Percentiles rank a stretch among this genome's conserved stretches.
phyloP scores from a whole-genome alignment of 2,797 vertebrate species.

The Eulemur rubriventer region DNA sequence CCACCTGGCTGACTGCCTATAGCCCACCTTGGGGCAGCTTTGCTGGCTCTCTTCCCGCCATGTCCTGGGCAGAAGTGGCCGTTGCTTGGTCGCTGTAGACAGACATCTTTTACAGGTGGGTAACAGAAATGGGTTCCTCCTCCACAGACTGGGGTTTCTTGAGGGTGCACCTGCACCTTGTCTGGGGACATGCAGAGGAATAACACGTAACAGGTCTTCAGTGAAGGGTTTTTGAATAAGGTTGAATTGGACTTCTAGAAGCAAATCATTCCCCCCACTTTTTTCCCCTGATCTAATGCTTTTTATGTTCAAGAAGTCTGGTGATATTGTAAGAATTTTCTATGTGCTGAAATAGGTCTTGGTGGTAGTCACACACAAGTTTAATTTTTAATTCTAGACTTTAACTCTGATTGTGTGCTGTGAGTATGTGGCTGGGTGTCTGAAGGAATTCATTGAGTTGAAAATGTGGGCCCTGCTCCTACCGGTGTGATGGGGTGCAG shows the following conservation, averaged over 20 bases:
- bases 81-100: fast-evolving
- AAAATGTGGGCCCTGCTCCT: background rate
- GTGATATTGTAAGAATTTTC: background rate
- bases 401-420: background rate
- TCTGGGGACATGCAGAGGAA: background rate
- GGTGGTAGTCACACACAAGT: background rate
- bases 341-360: background rate
- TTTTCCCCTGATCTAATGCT: background rate
- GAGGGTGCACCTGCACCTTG: background rate
- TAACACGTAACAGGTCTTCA: background rate
- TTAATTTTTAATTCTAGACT: background rate
- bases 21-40: background rate
- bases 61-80: background rate
- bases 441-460: background rate
- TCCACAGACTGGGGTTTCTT: background rate
- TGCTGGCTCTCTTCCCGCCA: background rate
- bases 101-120: background rate
- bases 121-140: background rate
- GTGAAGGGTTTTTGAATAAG: background rate
- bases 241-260: background rate
- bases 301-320: background rate
- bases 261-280: background rate
- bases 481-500: conserved; percentile 68
- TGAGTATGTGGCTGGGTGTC: background rate
- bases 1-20: background rate